Base-by-base conservation (phyloP, 2,113 vertebrate species). In the Pachyramphus minor region DNA sequence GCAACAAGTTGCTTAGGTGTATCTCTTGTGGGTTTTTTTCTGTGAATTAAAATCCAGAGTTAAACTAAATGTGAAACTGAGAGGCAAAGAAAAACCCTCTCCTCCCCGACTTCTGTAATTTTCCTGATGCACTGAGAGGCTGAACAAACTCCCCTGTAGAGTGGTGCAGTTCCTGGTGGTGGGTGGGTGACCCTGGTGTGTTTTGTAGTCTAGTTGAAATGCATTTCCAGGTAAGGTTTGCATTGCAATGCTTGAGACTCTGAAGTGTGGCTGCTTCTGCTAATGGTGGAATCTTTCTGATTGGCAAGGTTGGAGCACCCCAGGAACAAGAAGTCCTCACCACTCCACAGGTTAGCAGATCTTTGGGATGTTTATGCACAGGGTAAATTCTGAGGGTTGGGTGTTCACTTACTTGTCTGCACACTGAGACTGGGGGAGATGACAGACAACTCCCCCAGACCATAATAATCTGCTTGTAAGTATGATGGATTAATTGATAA, bases 261-360 rank as follows among this genome's bases (percentile, higher is more conserved):
- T 90, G 84, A 95, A 96, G 72, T 93, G 66, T 94, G 90, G 60
- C 74, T 89, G 85, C 87, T 95, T 96, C 89, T 23, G 94, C 93
- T 97, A 95, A 96, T 6, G 0, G 79, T 96, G 87, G 80, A 93
- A 96, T 96, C 64, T 93, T 97, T 97, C 96, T 97, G 86, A 78
- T 96, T 97, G 91, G 73, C 90, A 95, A 97, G 93, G 91, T 97
- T 95, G 94, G 87, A 93, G 78, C 89, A 81, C 71, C 93, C 88
- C 89, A 95, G 91, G 91, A 97, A n/a, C 96, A 96, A 92, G 95
- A 96, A 87, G 90, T 27, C 85, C 87, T 97, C 95, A 93, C 86
- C 89, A 62, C 41, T 94, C 71, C 86, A 80, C 94, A 97, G 90
- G 82, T 96, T 96, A 96, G 95, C 78, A 89, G 53, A 75, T 90